phyloP scores from a whole-genome alignment of 2,113 vertebrate genomes.

The Dasypus novemcinctus region DNA sequence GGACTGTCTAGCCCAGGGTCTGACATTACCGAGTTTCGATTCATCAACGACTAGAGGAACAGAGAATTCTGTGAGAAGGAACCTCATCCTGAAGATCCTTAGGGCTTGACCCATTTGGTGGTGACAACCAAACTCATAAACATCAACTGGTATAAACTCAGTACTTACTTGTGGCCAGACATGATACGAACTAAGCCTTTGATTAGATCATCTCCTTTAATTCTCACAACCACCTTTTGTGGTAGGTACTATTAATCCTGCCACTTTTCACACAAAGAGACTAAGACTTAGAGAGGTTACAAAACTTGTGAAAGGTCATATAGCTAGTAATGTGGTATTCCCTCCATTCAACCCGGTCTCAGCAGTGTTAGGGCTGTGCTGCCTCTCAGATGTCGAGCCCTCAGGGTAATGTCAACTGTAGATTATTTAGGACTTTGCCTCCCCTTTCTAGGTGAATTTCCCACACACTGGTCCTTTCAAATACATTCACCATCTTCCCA shows the following conservation, averaged over 20 bases:
- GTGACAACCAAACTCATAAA: background rate
- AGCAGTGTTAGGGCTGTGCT: background rate
- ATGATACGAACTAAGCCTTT: background rate
- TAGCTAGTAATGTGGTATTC: background rate
- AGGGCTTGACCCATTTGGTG: background rate
- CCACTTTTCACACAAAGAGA: background rate
- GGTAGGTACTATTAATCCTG: background rate
- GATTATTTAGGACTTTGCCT: background rate
- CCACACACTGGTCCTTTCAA: background rate
- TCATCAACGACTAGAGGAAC: conserved; percentile 73
- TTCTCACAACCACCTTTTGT: background rate
- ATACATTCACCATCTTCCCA: background rate
- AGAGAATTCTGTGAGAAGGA: conserved; percentile 45
- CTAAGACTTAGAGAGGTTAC: background rate
- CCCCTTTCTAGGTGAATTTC: background rate
- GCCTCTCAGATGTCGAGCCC: background rate
- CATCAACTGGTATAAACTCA: background rate
- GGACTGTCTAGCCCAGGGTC: conserved; percentile 86
- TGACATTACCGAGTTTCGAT: conserved; percentile 80
- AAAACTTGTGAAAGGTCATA: background rate
- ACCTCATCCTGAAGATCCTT: background rate
- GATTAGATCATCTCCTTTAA: background rate
- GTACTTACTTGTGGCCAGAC: background rate
- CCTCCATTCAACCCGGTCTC: background rate
- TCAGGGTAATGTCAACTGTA: background rate